Evolutionary conservation across 2,888 invertebrate genomes (phyloP), one percentile per base, ranked within the genome.

Genomic region (Taphrorychus bicolor): DNA sequence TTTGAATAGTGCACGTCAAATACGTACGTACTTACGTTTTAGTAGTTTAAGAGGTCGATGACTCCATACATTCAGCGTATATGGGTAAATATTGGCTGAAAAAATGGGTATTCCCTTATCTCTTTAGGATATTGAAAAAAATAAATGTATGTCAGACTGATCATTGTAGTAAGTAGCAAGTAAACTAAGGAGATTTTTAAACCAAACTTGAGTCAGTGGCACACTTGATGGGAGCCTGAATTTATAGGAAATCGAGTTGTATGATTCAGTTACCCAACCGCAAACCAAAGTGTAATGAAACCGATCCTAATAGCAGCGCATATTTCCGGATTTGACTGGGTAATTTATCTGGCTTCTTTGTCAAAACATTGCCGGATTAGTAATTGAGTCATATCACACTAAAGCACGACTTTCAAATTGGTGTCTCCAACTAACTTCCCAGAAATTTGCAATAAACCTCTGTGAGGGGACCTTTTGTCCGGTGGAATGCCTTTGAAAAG

Each of bases 1-100:
- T 66, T 66, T 66, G 65, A 65, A 40, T 65, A 65, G 63, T 59
- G 53, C 53, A 65, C 57, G 65, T 59, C 65, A 57, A 65, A 65
- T 65, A 64, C 58, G 24, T 59, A 32, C 42, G 40, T 49, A 19
- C 40, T 51, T 24, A 54, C 32, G 51, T 45, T 51, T 58, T 58
- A 45, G 58, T 65, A 65, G 59, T 65, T 65, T 59, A 41, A 45
- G 22, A 59, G 65, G 59, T 65, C 65, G 40, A 40, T 41, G 65
- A 65, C 53, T 22, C 17, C 64, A 22, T 61, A 61, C 49, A 40
- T 48, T 41, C 56, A n/a, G n/a, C 40, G 23, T 51, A 7, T 54
- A 56, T 40, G 32, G 56, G 56, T 40, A 56, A 56, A 56, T 40
- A 56, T 40, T 56, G 14, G 18, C 16, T 54, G 9, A 40, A 56